These are phyloP conservation scores for Elephas maximus DNA, from an alignment of 2,113 vertebrate species.

Conservation along the genomic window DNA sequence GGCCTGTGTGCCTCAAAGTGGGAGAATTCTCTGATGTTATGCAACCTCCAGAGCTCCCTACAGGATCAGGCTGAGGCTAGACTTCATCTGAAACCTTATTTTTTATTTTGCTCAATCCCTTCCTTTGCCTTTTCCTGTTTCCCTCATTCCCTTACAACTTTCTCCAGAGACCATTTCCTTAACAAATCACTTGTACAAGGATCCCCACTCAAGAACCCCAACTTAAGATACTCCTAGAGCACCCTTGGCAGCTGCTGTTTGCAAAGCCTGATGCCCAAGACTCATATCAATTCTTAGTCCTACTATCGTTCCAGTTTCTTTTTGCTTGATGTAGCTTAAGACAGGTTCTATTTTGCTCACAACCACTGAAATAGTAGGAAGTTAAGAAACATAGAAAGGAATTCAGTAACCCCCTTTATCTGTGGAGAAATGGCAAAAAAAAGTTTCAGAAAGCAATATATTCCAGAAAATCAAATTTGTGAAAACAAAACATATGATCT, in stretches of 20 bases:
- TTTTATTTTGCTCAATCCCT: background rate
- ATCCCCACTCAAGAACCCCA: background rate
- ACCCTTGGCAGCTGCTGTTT: background rate
- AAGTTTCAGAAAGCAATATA: constrained; percentile 23
- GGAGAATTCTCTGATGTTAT: background rate
- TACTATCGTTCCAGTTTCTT: background rate
- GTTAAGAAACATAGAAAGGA: background rate
- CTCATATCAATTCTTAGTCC: background rate
- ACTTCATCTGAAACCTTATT: background rate
- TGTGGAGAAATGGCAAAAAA: background rate
- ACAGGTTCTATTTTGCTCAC: background rate
- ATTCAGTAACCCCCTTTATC: background rate
- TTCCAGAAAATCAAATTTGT: constrained; percentile 3
- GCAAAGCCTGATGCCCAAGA: background rate
- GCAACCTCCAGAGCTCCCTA: background rate
- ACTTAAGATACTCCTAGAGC: background rate
- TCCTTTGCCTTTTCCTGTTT: background rate
- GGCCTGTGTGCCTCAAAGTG: background rate
- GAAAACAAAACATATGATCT: constrained; percentile 5
- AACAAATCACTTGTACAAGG: background rate
- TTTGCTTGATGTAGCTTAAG: background rate
- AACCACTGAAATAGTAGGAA: background rate
- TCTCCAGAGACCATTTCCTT: background rate
- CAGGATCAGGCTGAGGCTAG: background rate
- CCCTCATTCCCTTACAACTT: background rate